phyloP scores from a whole-genome alignment of 2,113 vertebrate species.

The Eleginops maclovinus region DNA sequence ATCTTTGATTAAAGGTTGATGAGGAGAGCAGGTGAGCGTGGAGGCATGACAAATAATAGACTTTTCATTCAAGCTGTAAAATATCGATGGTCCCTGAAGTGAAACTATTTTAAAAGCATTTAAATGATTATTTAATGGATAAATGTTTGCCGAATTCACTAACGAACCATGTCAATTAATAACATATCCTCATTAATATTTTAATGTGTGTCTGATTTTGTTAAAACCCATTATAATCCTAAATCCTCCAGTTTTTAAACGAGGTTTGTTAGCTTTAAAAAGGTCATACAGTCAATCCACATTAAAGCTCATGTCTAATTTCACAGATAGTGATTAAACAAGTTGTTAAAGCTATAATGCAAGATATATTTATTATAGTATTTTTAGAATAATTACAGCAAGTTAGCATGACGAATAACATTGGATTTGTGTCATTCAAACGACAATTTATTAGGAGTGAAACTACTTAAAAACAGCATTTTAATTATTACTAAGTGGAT shows the following conservation, averaged over 20 bases:
- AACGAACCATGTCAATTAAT: fast-evolving
- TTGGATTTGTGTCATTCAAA: background rate
- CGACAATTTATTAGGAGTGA: too few species aligned
- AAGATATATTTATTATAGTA: too few species aligned
- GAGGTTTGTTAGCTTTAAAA: background rate
- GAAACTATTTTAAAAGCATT: too few species aligned
- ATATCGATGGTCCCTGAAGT: too few species aligned
- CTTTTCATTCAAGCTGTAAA: too few species aligned
- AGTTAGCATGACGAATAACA: too few species aligned
- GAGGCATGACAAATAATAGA: too few species aligned
- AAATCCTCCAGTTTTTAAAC: background rate
- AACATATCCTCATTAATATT: background rate
- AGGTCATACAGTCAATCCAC: fast-evolving
- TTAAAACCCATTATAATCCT: fast-evolving
- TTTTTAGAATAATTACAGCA: background rate
- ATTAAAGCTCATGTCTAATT: background rate
- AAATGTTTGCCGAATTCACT: background rate
- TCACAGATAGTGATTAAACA: background rate
- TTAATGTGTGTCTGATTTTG: fast-evolving
- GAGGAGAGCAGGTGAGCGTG: too few species aligned
- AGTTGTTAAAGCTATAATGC: background rate
- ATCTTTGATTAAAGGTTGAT: too few species aligned
- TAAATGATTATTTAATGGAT: too few species aligned
- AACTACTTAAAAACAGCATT: background rate
- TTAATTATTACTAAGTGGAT: too few species aligned